Evolutionary conservation across 2,888 invertebrate species (phyloP).

Genomic region (Lasiommata megera): DNA sequence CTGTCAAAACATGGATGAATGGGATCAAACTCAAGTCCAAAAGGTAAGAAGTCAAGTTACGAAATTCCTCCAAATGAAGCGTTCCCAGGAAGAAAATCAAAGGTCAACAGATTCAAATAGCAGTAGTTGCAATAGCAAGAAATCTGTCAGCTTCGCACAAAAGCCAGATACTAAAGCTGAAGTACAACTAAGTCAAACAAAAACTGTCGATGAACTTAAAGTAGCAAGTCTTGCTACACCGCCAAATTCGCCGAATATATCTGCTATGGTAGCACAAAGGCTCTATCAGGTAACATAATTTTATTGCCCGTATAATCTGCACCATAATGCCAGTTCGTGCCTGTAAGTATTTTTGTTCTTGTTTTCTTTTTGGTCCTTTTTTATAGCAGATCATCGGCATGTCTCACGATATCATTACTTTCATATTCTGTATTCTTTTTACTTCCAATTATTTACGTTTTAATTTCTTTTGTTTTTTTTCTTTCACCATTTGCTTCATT

Average conservation of each 20-base stretch:
- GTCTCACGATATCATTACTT: slow-evolving; percentile 6
- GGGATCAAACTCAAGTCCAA: slow-evolving; percentile 85
- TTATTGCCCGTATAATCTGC: slow-evolving; percentile 47
- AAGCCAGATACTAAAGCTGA: slow-evolving; percentile 66
- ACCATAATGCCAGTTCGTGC: slow-evolving; percentile 66
- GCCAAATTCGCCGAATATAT: slow-evolving; percentile 88
- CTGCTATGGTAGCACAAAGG: slow-evolving; percentile 81
- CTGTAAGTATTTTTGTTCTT: slow-evolving; percentile 71
- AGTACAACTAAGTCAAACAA: slow-evolving; percentile 63
- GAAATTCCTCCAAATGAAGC: slow-evolving; percentile 86
- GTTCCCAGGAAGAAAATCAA: slow-evolving; percentile 84
- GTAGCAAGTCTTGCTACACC: slow-evolving; percentile 81
- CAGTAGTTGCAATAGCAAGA: slow-evolving; percentile 83
- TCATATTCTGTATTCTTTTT: background rate
- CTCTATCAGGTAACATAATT: slow-evolving; percentile 78
- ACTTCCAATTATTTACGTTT: background rate
- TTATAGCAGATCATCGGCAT: slow-evolving; percentile 7
- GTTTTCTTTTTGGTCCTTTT: slow-evolving; percentile 33
- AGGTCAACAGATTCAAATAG: slow-evolving; percentile 82
- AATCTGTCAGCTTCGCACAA: slow-evolving; percentile 89
- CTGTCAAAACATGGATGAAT: slow-evolving; percentile 84
- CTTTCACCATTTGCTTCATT: slow-evolving; percentile 26
- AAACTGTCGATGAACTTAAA: slow-evolving; percentile 77
- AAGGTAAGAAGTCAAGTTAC: slow-evolving; percentile 86
- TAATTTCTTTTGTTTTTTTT: slow-evolving; percentile 1